Conservation (phyloP, 2,888 invertebrate genomes). For the Stramonita haemastoma region DNA sequence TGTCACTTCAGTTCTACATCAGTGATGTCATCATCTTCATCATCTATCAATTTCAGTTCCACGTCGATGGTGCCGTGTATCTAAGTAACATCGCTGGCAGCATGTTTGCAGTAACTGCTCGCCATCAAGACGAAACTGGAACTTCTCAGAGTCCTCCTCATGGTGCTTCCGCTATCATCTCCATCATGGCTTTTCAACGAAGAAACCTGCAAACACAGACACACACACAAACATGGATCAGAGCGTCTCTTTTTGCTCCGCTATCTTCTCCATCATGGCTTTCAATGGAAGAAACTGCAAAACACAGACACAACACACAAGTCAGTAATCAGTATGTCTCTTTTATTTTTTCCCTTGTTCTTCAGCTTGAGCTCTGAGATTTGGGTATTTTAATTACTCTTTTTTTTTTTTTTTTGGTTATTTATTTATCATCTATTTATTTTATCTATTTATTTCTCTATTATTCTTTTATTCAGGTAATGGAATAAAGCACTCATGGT, state of each 20-base stretch:
- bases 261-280: neutral
- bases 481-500: too few relatives aligned
- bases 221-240: neutral
- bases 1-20: neutral
- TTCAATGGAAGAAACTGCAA: neutral
- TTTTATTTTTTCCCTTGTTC: too few relatives aligned
- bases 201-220: neutral
- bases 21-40: neutral
- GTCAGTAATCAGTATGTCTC: neutral
- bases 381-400: too few relatives aligned
- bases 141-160: constrained; percentile 17
- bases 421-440: too few relatives aligned
- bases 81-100: constrained; percentile 3
- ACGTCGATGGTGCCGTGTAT: neutral
- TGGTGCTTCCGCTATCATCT: constrained; percentile 20
- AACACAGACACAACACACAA: neutral
- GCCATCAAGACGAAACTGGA: constrained; percentile 33
- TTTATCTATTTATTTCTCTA: too few relatives aligned
- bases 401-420: too few relatives aligned
- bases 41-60: neutral
- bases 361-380: too few relatives aligned
- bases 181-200: constrained; percentile 9
- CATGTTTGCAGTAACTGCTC: constrained; percentile 12
- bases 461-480: too few relatives aligned
- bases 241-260: neutral